A percentile compares a stretch with the other conserved stretches of the same genome.
phyloP scores from a whole-genome alignment of 2,113 vertebrate genomes.

The Trogon melanurus region DNA sequence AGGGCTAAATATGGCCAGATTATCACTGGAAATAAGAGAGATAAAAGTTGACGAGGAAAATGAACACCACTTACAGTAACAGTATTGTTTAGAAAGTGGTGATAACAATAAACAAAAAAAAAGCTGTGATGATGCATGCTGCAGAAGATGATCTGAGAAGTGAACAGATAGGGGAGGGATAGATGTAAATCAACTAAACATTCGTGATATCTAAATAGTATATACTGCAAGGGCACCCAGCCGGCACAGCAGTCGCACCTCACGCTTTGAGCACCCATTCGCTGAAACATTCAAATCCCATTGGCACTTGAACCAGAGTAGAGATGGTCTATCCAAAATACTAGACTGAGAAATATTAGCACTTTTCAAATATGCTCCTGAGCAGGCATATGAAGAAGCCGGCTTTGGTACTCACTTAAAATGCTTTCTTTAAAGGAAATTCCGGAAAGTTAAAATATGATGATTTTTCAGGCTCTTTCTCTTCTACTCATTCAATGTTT shows the following conservation, averaged over 20 bases:
- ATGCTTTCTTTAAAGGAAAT: neutral
- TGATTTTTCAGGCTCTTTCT: neutral
- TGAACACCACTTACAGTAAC: neutral
- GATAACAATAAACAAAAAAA: neutral
- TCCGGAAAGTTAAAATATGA: rapidly evolving
- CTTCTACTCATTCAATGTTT: neutral
- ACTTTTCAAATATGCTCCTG: neutral
- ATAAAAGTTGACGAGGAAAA: neutral
- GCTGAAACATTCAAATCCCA: neutral
- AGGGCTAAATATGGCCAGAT: neutral
- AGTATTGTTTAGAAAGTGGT: neutral
- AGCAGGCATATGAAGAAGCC: neutral
- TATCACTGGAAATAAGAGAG: neutral
- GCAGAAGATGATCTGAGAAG: neutral
- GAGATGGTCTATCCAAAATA: neutral
- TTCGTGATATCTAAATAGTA: neutral
- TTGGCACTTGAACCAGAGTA: neutral
- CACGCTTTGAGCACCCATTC: neutral
- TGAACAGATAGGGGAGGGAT: neutral
- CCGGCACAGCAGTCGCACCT: neutral
- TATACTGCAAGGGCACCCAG: neutral
- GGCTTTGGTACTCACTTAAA: neutral
- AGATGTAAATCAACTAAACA: neutral
- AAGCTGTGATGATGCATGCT: neutral
- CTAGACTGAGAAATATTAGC: neutral